A percentile compares a stretch with the other conserved stretches of the same genome.
phyloP scores from a whole-genome alignment of 2,113 vertebrate genomes.

The Tauraco erythrolophus region DNA sequence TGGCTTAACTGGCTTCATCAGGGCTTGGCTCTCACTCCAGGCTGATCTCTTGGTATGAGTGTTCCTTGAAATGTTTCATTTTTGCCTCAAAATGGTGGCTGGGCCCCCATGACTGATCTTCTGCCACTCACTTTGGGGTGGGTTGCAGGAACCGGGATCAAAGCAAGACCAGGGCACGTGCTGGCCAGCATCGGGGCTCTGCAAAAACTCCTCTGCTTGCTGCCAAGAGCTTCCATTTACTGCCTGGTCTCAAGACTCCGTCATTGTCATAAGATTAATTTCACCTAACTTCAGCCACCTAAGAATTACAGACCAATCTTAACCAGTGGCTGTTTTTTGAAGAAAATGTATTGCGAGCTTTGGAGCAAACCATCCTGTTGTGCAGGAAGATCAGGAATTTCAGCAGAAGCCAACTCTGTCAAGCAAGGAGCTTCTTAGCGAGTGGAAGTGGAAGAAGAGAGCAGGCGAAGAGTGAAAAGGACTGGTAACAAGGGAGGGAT shows the following conservation, averaged over 20 bases:
- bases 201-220: background rate
- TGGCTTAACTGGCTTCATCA: background rate
- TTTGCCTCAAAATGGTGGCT: background rate
- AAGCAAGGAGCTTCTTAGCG: background rate
- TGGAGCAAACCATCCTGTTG: background rate
- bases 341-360: background rate
- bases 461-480: background rate
- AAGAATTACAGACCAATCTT: background rate
- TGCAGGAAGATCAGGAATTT: slow-evolving; percentile 49
- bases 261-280: background rate
- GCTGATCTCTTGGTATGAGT: background rate
- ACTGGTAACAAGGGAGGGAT: background rate
- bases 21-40: background rate
- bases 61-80: background rate
- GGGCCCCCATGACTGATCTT: background rate
- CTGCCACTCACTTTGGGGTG: background rate
- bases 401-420: background rate
- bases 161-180: background rate
- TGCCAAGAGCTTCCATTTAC: background rate
- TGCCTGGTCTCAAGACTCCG: background rate
- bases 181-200: background rate
- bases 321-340: background rate
- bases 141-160: background rate
- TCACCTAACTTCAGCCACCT: background rate
- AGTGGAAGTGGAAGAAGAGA: background rate